phyloP scores from a whole-genome alignment of 2,113 vertebrate species.

The Prunella fulvescens region DNA sequence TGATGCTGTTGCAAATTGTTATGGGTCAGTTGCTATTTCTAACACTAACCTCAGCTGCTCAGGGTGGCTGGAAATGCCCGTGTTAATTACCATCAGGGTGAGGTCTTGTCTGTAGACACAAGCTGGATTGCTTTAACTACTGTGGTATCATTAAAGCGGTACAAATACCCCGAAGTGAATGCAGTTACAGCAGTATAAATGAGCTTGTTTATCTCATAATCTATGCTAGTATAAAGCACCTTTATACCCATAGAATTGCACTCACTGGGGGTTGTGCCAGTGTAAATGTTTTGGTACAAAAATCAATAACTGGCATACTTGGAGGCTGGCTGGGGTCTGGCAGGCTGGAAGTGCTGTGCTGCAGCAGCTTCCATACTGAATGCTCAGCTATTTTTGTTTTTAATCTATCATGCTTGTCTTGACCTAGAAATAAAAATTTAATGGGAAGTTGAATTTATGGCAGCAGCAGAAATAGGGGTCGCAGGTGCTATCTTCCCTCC shows the following conservation, averaged over 20 bases:
- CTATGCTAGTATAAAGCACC: constrained; percentile 22
- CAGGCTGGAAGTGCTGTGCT: not conserved
- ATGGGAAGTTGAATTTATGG: not conserved
- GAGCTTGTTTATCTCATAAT: constrained; percentile 24
- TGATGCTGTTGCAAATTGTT: constrained; percentile 6
- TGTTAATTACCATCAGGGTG: constrained; percentile 37
- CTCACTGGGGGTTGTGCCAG: not conserved
- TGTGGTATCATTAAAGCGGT: not conserved
- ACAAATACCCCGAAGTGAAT: constrained; percentile 19
- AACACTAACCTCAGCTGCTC: constrained; percentile 6
- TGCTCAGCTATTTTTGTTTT: not conserved
- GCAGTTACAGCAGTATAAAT: not conserved
- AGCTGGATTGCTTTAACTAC: constrained; percentile 15
- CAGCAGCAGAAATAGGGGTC: not conserved
- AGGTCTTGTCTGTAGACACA: not conserved
- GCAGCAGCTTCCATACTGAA: not conserved
- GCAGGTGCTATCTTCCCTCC: not conserved
- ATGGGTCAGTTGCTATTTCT: constrained; percentile 39
- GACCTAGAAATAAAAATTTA: constrained; percentile 27
- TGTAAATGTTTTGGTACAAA: constrained; percentile 40
- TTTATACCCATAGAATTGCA: constrained; percentile 6
- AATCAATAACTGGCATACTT: constrained; percentile 3
- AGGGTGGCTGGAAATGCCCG: constrained; percentile 19
- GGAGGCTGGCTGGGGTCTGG: not conserved
- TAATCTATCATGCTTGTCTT: not conserved